Percentiles rank a stretch among this genome's conserved stretches.
Conservation (phyloP, 2,797 vertebrate species). For the Squalus acanthias region DNA sequence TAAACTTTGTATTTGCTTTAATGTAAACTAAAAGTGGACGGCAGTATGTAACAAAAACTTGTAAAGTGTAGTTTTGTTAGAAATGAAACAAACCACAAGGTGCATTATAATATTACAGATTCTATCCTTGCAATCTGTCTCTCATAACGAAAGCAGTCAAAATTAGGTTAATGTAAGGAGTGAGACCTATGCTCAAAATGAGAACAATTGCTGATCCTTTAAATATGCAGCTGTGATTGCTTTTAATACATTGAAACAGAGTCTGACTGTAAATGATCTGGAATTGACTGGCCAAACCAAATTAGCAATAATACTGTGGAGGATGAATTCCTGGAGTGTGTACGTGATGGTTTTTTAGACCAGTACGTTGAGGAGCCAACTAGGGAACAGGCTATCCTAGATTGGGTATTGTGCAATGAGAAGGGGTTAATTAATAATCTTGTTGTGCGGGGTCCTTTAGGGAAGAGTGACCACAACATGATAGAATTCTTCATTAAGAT, state of each 20-base stretch:
- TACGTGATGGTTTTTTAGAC: no score
- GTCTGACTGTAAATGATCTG: neutral
- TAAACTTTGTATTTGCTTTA: neutral
- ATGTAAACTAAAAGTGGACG: neutral
- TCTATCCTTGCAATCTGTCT: neutral
- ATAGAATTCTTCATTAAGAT: no score
- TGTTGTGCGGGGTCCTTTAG: no score
- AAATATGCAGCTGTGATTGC: neutral
- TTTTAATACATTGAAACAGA: neutral
- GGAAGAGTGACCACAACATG: no score
- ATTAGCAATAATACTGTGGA: no score
- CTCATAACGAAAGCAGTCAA: neutral
- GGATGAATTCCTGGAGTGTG: no score
- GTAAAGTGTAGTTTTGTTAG: neutral
- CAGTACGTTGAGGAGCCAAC: no score
- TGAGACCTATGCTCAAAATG: neutral
- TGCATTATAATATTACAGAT: neutral
- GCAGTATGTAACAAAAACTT: neutral
- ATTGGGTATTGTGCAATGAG: no score
- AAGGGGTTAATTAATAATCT: no score
- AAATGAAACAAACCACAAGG: neutral
- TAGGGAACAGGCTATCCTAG: no score
- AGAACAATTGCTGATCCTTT: neutral
- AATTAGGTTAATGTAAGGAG: neutral
- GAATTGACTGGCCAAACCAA: no score